Percentiles rank a stretch among this genome's conserved stretches.
These are phyloP conservation scores for Drosophila murphyi DNA, from an alignment of 1,140 invertebrate genomes.

Conservation along the genomic window DNA sequence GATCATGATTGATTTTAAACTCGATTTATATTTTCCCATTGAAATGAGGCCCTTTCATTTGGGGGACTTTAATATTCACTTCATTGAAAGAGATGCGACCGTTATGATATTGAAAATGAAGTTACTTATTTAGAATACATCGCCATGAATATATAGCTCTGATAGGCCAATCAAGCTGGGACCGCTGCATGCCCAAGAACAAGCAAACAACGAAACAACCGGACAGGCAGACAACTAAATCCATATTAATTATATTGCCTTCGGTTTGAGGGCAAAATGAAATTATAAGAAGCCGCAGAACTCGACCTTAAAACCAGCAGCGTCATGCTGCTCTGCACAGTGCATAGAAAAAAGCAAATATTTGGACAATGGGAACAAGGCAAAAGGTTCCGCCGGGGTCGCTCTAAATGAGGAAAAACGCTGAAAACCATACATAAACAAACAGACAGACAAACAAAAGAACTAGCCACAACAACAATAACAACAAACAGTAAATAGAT, in stretches of 20 bases:
- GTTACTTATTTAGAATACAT: slow-evolving; percentile 73
- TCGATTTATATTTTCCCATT: slow-evolving; percentile 29
- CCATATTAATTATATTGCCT: slow-evolving; percentile 74
- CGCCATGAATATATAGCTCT: slow-evolving; percentile 43
- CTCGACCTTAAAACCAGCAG: slow-evolving; percentile 62
- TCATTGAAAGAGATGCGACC: slow-evolving; percentile 51
- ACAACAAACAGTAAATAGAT: slow-evolving; percentile 38
- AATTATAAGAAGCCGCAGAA: slow-evolving; percentile 73
- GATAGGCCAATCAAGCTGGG: slow-evolving; percentile 36
- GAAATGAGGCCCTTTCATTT: slow-evolving; percentile 24
- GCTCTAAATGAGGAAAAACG: slow-evolving; percentile 57
- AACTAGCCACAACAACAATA: slow-evolving; percentile 14
- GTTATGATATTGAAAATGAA: slow-evolving; percentile 78
- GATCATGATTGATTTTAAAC: slow-evolving; percentile 40
- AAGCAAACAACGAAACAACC: slow-evolving; percentile 8
- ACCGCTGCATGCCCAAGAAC: not conserved
- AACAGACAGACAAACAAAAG: slow-evolving; percentile 52
- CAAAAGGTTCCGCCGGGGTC: slow-evolving; percentile 53
- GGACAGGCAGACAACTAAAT: slow-evolving; percentile 55
- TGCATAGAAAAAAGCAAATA: slow-evolving; percentile 68
- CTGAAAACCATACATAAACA: slow-evolving; percentile 58
- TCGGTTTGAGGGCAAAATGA: slow-evolving; percentile 56
- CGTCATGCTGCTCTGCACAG: slow-evolving; percentile 64
- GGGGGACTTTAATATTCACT: slow-evolving; percentile 40
- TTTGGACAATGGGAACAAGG: slow-evolving; percentile 74